phyloP scores from a whole-genome alignment of 2,113 vertebrate species.

The Synodontis membranacea region DNA sequence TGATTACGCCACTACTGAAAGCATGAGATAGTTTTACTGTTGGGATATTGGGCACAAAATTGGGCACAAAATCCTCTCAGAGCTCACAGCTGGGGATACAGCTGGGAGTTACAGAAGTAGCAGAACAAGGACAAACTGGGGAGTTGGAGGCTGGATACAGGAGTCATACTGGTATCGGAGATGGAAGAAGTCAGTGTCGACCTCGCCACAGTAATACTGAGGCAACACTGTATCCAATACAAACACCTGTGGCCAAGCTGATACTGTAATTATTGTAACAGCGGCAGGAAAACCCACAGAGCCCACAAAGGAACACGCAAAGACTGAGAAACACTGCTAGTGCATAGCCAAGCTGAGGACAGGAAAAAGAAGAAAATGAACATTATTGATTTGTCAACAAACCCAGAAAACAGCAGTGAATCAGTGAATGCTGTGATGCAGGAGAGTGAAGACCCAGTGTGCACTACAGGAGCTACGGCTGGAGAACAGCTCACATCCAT shows the following conservation, averaged over 20 bases:
- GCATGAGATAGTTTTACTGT: too few species aligned
- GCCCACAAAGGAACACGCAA: not conserved
- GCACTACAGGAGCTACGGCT: too few species aligned
- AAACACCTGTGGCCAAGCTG: not conserved
- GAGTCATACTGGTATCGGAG: not conserved
- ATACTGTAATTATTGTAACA: not conserved
- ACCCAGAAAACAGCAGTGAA: not conserved
- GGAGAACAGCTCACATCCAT: not conserved
- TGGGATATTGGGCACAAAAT: too few species aligned
- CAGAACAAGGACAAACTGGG: too few species aligned
- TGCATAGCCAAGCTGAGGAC: not conserved
- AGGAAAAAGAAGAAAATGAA: not conserved
- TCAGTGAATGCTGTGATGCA: not conserved
- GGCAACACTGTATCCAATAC: not conserved
- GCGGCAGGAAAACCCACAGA: not conserved
- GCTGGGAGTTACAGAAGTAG: too few species aligned
- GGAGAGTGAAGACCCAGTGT: not conserved
- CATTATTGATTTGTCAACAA: not conserved
- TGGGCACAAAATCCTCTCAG: too few species aligned
- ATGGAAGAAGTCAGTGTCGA: not conserved
- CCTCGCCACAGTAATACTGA: not conserved
- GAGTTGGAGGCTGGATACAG: not conserved
- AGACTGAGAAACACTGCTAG: not conserved
- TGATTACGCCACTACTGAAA: too few species aligned
- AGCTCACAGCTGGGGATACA: too few species aligned